Conservation (phyloP, 2,113 vertebrate species). For the Malaclemys terrapin region DNA sequence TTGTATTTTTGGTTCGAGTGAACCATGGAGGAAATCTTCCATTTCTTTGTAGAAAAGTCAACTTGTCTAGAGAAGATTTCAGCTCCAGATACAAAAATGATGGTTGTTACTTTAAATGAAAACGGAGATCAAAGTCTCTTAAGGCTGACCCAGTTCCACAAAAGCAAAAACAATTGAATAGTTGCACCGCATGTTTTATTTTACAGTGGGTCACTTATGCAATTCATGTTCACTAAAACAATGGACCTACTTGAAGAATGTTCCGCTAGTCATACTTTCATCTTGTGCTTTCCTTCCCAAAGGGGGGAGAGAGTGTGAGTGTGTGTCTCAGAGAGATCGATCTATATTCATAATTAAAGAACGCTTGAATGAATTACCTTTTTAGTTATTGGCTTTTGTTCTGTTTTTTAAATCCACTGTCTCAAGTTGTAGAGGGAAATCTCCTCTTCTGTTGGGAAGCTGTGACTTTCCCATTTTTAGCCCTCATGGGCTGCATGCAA, state of each 20-base stretch:
- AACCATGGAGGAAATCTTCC: not conserved
- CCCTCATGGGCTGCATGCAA: not conserved
- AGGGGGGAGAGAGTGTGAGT: too few relatives aligned
- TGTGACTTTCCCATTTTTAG: not conserved
- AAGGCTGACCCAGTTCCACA: not conserved
- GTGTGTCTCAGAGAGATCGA: too few relatives aligned
- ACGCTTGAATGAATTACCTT: too few relatives aligned
- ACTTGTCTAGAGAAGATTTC: not conserved
- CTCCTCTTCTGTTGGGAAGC: not conserved
- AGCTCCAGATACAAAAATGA: not conserved
- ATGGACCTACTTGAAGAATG: fast-evolving
- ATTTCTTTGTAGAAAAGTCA: not conserved
- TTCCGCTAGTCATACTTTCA: not conserved
- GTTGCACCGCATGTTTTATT: not conserved
- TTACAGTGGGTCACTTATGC: not conserved
- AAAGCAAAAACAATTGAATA: fast-evolving
- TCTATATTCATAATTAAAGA: not conserved
- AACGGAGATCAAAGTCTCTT: not conserved
- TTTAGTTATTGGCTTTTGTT: not conserved
- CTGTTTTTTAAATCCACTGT: fast-evolving
- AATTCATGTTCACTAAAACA: not conserved
- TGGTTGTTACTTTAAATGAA: not conserved
- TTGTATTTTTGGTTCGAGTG: not conserved
- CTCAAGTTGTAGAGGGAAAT: not conserved
- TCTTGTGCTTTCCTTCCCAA: not conserved